Conservation (phyloP, 1,140 invertebrate species). For the Macrobrachium rosenbergii region DNA sequence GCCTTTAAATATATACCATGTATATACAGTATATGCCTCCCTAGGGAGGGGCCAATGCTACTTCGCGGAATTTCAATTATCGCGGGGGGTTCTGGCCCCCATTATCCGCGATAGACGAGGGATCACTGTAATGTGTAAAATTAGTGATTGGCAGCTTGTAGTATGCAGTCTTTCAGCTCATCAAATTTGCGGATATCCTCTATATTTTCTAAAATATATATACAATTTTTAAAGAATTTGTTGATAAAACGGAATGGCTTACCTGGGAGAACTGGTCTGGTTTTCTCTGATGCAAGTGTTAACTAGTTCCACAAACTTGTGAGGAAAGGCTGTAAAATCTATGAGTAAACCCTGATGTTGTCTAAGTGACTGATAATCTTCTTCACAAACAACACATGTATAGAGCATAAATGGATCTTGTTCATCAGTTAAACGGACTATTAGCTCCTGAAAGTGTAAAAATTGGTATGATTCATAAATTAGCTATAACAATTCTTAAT, state of each 20-base stretch:
- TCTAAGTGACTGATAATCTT: slow-evolving; percentile 42
- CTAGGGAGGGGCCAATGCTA: too few relatives aligned
- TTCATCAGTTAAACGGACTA: slow-evolving; percentile 47
- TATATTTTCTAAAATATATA: background rate
- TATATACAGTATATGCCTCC: too few relatives aligned
- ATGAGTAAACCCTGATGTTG: slow-evolving; percentile 43
- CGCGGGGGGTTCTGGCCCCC: too few relatives aligned
- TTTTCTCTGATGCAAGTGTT: slow-evolving; percentile 41
- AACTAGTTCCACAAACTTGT: slow-evolving; percentile 48
- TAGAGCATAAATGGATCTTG: slow-evolving; percentile 39
- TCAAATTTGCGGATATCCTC: background rate
- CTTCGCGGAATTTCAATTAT: too few relatives aligned
- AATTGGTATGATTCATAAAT: background rate
- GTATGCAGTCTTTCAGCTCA: too few relatives aligned
- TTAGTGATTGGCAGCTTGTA: too few relatives aligned
- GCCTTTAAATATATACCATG: too few relatives aligned
- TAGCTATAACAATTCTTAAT: background rate
- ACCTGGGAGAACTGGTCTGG: slow-evolving; percentile 42
- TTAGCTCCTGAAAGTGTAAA: slow-evolving; percentile 29
- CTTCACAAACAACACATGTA: slow-evolving; percentile 42
- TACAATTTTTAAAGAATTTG: too few relatives aligned
- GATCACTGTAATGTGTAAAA: too few relatives aligned
- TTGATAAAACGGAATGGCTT: background rate
- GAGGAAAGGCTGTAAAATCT: slow-evolving; percentile 51
- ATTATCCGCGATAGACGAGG: too few relatives aligned